Base-by-base conservation (phyloP, 2,113 vertebrate species). In the Odobenus rosmarus region DNA sequence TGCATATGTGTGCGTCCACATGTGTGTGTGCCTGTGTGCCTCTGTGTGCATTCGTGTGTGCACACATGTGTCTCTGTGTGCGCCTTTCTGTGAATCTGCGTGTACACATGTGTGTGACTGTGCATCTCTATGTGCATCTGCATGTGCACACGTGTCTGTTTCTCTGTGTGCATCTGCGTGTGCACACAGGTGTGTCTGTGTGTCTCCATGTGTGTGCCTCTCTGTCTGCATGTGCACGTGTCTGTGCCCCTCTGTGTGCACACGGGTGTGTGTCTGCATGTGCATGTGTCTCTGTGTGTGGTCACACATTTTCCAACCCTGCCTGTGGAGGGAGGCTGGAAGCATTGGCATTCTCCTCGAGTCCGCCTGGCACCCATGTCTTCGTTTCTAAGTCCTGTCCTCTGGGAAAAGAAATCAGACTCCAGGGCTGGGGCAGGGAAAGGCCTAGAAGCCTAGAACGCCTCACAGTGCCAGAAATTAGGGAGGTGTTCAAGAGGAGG, bases 101-200 rank as follows among this genome's bases (percentile, higher is more conserved):
- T 51, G 49, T 46, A 46, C 9, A 12, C 49, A 51, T 51, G 49
- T 51, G 49, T 51, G 49, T 51, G 49, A 12, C 49, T 51, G 49
- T 51, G 49, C 12, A 46, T 46, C 46, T 46, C 6, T 46, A 7
- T 53, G 51, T 13, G 51, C 10, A 46, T 46, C 46, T 46, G 46
- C 7, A 7, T 14, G 51, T 13, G 51, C 10, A 2, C 12, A 0
- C 8, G 24, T 3, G 12, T 15, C 28, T 15, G 28, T 4, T 11
- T 15, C 49, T 23, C 39, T 16, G 6, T 12, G 1, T 33, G 39
- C 7, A 15, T 31, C 62, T 64, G 62, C 13, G 5, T 15, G 13
- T 15, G 28, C 28, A 64, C 28, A 14, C 24, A 24, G 3, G 7
- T 28, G 51, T 15, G 15, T 55, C 15, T 55, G 53, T 55, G 18